Evolutionary conservation across 2,888 invertebrate species (phyloP).

Genomic region (Caenorhabditis japonica): DNA sequence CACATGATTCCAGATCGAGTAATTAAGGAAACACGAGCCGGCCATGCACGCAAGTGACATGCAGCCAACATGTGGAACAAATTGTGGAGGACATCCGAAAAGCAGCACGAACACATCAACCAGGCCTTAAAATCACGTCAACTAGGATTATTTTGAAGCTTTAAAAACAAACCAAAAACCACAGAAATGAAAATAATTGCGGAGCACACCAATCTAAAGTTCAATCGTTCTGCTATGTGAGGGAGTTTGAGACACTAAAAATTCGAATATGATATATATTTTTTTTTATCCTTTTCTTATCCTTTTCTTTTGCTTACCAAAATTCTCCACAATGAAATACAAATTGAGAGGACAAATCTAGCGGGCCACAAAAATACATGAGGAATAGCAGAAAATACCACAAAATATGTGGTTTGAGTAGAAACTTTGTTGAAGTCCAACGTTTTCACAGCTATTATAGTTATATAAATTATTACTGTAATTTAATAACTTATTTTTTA

Average conservation of each 20-base stretch:
- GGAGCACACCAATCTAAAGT: slow-evolving; percentile 6
- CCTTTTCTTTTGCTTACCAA: not conserved
- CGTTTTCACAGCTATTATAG: slow-evolving; percentile 28
- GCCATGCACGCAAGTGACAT: slow-evolving; percentile 43
- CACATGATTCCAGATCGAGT: slow-evolving; percentile 23
- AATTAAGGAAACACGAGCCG: slow-evolving; percentile 18
- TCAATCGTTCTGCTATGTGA: not conserved
- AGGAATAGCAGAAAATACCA: slow-evolving; percentile 34
- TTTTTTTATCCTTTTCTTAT: not conserved
- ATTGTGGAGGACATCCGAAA: slow-evolving; percentile 21
- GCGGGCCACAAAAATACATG: slow-evolving; percentile 32
- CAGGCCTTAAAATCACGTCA: not conserved
- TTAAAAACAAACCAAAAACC: slow-evolving; percentile 12
- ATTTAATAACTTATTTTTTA: not conserved
- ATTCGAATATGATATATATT: not conserved
- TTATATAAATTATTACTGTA: slow-evolving; percentile 28
- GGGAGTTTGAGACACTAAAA: slow-evolving; percentile 23
- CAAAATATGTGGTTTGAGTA: slow-evolving; percentile 27
- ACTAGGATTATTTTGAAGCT: no score
- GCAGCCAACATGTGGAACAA: slow-evolving; percentile 26
- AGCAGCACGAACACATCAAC: slow-evolving; percentile 23
- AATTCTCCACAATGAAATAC: slow-evolving; percentile 19
- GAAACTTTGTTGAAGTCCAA: slow-evolving; percentile 30
- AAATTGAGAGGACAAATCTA: slow-evolving; percentile 36
- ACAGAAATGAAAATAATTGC: slow-evolving; percentile 7